Evolutionary conservation across 2,888 invertebrate species (phyloP).

Genomic region (Muschampia plurimacula): DNA sequence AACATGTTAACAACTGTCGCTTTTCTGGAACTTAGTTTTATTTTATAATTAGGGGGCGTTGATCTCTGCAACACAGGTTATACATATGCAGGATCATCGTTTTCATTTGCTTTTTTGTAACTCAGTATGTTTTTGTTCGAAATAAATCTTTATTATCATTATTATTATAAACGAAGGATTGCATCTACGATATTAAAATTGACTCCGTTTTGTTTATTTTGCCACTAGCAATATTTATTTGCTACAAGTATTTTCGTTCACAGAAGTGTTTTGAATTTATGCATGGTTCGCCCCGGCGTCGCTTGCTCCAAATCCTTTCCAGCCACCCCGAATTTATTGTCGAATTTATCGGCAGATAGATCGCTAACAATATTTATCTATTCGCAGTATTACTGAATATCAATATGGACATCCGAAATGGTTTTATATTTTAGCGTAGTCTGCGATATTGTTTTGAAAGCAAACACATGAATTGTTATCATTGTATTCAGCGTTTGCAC

Average conservation of each 20-base stretch:
- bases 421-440: conserved; percentile 29
- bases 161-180: no score
- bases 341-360: conserved; percentile 34
- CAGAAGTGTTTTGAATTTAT: conserved; percentile 33
- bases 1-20: no score
- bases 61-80: no score
- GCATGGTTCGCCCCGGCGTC: conserved; percentile 18
- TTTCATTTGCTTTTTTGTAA: no score
- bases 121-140: no score
- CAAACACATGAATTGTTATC: conserved; percentile 1
- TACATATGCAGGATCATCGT: no score
- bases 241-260: conserved; percentile 14
- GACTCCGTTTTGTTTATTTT: background rate
- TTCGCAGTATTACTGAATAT: conserved; percentile 31
- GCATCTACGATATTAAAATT: no score
- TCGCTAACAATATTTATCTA: conserved; percentile 35
- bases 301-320: conserved; percentile 24
- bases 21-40: no score
- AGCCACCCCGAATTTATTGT: conserved; percentile 26
- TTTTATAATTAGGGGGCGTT: no score
- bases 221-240: conserved; percentile 22
- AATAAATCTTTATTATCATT: no score
- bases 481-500: conserved; percentile 5
- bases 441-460: conserved; percentile 23
- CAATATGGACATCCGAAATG: conserved; percentile 24